A percentile compares a stretch with the other conserved stretches of the same genome.
Evolutionary conservation across 1,140 invertebrate species (phyloP).

Genomic region (Orchesella cincta): DNA sequence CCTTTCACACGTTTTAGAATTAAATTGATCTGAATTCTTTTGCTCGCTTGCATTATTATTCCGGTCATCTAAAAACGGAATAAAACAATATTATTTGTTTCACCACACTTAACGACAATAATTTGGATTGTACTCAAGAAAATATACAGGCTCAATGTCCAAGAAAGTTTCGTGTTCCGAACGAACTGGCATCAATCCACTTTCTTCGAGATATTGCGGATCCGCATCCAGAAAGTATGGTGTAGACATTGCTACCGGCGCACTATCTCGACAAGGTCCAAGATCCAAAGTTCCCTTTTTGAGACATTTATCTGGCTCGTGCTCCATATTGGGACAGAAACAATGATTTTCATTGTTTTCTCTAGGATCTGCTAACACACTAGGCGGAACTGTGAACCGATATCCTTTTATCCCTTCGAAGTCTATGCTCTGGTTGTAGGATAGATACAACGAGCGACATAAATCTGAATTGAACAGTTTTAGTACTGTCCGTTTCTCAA

Average conservation of each 20-base stretch:
- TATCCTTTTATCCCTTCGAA: slow-evolving; percentile 33
- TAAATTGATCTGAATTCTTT: no score
- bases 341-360: neutral
- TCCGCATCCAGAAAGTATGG: slow-evolving; percentile 37
- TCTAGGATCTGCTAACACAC: neutral
- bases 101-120: no score
- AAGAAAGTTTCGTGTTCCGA: slow-evolving; percentile 31
- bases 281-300: neutral
- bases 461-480: slow-evolving; percentile 35
- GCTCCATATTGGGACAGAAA: neutral
- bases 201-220: slow-evolving; percentile 26
- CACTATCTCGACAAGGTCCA: slow-evolving; percentile 19
- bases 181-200: slow-evolving; percentile 19
- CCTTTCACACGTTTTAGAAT: no score
- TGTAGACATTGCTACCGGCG: slow-evolving; percentile 38
- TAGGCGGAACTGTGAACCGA: slow-evolving; percentile 21
- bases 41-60: no score
- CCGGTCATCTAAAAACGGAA: no score
- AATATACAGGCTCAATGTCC: slow-evolving; percentile 41
- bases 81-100: no score
- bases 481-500: slow-evolving; percentile 24
- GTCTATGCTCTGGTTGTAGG: slow-evolving; percentile 12
- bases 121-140: no score
- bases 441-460: slow-evolving; percentile 33
- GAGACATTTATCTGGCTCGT: neutral